These are phyloP conservation scores for Excalfactoria chinensis DNA, from an alignment of 2,113 vertebrate species.

Conservation along the genomic window DNA sequence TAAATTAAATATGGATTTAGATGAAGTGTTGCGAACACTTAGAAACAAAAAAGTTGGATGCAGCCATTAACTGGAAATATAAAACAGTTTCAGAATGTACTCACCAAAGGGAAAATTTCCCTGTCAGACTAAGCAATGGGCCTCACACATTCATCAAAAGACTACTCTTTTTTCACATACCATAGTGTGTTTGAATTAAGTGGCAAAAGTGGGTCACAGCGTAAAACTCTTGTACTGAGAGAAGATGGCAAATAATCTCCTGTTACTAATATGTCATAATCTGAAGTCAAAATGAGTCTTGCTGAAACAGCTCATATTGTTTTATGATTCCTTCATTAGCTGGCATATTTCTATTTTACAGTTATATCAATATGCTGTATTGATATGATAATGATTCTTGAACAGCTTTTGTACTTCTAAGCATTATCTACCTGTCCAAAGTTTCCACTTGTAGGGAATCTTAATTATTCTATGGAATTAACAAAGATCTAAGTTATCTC, in stretches of 20 bases:
- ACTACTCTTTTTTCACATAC: neutral
- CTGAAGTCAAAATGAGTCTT: conserved; percentile 1
- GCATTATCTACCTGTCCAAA: neutral
- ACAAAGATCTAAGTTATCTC: conserved; percentile 29
- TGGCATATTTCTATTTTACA: conserved; percentile 31
- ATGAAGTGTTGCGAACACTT: neutral
- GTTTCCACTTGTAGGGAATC: conserved; percentile 22
- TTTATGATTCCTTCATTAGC: conserved; percentile 22
- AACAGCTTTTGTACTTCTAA: conserved; percentile 34
- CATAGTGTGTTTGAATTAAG: conserved; percentile 31
- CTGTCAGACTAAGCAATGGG: conserved; percentile 13
- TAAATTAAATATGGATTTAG: neutral
- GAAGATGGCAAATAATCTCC: neutral
- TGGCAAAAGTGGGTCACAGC: conserved; percentile 25
- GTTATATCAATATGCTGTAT: neutral
- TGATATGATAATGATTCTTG: conserved; percentile 44
- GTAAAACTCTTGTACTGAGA: conserved; percentile 21
- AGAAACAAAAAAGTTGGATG: conserved; percentile 39
- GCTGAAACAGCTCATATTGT: neutral
- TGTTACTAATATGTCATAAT: neutral
- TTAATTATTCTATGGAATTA: conserved; percentile 52
- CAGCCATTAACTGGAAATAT: conserved; percentile 30
- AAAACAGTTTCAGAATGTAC: conserved; percentile 50
- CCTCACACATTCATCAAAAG: conserved; percentile 36
- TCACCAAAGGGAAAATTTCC: conserved; percentile 55